phyloP scores from a whole-genome alignment of 2,113 vertebrate species.

The Hippocampus mohnikei region DNA sequence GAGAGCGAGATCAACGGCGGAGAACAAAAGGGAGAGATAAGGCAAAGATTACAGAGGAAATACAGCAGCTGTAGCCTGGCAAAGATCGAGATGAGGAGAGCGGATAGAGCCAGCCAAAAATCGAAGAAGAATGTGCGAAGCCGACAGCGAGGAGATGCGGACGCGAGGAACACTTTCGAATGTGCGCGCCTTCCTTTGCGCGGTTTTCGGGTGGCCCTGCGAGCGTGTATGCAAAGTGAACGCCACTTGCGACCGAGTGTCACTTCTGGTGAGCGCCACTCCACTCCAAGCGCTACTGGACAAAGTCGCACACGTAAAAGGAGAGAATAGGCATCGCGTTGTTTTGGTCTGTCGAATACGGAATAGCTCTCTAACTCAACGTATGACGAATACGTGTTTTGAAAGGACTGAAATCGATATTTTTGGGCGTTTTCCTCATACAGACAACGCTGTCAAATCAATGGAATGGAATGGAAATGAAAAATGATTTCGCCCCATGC shows the following conservation, averaged over 20 bases:
- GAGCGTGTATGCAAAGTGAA: not conserved
- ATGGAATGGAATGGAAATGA: no score
- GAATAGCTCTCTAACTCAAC: no score
- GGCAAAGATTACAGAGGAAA: constrained; percentile 51
- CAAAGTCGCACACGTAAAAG: not conserved
- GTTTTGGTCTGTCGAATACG: not conserved
- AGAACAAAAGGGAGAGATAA: constrained; percentile 63
- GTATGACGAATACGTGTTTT: no score
- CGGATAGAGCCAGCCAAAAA: constrained; percentile 23
- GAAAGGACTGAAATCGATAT: no score
- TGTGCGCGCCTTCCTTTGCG: constrained; percentile 2
- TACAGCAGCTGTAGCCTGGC: constrained; percentile 38
- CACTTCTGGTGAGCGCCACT: not conserved
- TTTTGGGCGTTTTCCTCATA: no score
- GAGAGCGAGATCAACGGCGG: constrained; percentile 51
- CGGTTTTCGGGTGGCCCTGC: not conserved
- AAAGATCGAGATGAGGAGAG: constrained; percentile 39
- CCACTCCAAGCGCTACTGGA: not conserved
- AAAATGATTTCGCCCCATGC: no score
- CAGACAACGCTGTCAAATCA: no score
- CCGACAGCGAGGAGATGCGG: constrained; percentile 9
- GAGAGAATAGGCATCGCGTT: not conserved
- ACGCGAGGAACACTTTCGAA: constrained; percentile 5
- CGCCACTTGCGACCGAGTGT: not conserved
- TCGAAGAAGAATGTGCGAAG: constrained; percentile 28